phyloP scores from a whole-genome alignment of 2,113 vertebrate genomes.

The Dipodomys stephensi region DNA sequence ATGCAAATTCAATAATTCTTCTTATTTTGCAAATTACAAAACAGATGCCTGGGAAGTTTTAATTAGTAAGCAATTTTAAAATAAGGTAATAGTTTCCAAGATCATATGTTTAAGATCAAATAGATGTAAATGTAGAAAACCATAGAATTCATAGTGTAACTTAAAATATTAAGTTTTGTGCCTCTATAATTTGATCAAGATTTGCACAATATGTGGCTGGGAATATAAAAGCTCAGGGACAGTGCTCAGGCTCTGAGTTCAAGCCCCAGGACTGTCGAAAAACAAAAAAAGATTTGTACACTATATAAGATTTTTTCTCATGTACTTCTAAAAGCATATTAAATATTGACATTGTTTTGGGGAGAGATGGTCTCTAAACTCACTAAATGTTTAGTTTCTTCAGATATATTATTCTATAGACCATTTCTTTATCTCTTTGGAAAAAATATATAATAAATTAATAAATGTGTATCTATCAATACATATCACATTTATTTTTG shows the following conservation, averaged over 20 bases:
- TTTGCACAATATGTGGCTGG: not conserved
- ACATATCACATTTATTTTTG: not conserved
- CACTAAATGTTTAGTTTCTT: constrained; percentile 8
- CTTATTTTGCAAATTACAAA: not conserved
- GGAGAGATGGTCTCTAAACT: not conserved
- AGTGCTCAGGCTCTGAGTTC: too few relatives aligned
- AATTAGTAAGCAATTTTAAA: constrained; percentile 46
- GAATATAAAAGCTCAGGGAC: too few relatives aligned
- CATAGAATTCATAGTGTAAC: not conserved
- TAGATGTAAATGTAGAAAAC: constrained; percentile 31
- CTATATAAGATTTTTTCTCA: not conserved
- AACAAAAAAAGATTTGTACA: too few relatives aligned
- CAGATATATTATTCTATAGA: not conserved
- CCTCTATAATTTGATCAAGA: constrained; percentile 50
- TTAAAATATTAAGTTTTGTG: constrained; percentile 26
- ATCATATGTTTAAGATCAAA: not conserved
- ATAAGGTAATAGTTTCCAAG: not conserved
- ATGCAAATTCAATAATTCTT: constrained; percentile 30
- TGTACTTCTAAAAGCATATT: constrained; percentile 33
- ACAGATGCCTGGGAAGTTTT: not conserved
- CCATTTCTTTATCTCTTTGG: not conserved
- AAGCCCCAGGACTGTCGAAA: too few relatives aligned
- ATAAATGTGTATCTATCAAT: not conserved
- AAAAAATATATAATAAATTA: not conserved
- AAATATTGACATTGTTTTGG: constrained; percentile 21